Conservation (phyloP, 1,140 invertebrate genomes). For the Metopolophium dirhodum region DNA sequence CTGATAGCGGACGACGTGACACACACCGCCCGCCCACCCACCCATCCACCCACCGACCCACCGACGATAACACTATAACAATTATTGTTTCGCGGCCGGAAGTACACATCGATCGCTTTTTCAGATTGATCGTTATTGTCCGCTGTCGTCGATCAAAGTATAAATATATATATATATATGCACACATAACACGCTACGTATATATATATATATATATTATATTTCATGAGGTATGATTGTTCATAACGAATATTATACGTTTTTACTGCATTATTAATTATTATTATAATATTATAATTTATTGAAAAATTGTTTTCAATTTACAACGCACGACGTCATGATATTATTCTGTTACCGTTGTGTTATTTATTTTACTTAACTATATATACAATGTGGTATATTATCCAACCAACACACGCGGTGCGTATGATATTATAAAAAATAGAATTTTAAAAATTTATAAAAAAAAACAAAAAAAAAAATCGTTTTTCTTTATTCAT, state of each 20-base stretch:
- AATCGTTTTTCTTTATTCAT: neutral
- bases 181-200: neutral
- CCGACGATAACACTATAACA: neutral
- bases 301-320: neutral
- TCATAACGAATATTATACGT: neutral
- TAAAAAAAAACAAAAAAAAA: neutral
- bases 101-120: neutral
- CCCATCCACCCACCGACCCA: neutral
- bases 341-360: neutral
- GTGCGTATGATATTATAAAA: neutral
- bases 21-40: no score
- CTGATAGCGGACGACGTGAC: neutral
- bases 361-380: constrained; percentile 3
- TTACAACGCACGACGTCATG: neutral
- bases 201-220: neutral
- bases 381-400: neutral
- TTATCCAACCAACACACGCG: neutral
- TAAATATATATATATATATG: neutral
- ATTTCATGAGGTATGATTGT: neutral
- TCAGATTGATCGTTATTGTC: neutral
- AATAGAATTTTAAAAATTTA: neutral
- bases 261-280: constrained; percentile 6
- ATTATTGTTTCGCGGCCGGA: neutral
- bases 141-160: neutral
- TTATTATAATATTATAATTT: constrained; percentile 16